phyloP scores from a whole-genome alignment of 2,113 vertebrate genomes.

The Melanerpes formicivorus region DNA sequence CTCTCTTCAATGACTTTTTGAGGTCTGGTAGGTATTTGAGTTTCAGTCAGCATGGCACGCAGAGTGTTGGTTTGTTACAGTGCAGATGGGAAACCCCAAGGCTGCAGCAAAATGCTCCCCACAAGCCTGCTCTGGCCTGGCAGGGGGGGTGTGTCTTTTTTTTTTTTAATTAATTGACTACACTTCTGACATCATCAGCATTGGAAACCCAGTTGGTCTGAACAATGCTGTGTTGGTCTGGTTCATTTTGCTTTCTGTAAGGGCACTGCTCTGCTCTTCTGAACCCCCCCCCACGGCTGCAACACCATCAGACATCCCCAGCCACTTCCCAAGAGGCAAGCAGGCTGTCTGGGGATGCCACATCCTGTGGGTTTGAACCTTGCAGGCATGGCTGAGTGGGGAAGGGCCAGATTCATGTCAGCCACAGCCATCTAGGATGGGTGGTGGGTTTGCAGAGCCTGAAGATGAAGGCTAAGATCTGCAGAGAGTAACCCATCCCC shows the following conservation, averaged over 20 bases:
- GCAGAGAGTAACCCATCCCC: neutral
- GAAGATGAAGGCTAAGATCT: neutral
- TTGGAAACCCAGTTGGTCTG: neutral
- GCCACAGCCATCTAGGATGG: rapidly evolving
- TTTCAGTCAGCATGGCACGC: neutral
- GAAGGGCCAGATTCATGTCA: neutral
- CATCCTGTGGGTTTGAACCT: rapidly evolving
- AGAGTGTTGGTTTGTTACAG: rapidly evolving
- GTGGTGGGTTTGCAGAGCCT: neutral
- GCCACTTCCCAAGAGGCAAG: neutral
- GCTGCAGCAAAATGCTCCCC: neutral
- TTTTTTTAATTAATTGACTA: too few species aligned
- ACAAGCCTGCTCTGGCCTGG: neutral
- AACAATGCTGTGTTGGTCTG: rapidly evolving
- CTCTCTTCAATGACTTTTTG: neutral
- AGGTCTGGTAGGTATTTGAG: neutral
- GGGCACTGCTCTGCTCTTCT: neutral
- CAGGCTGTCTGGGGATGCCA: neutral
- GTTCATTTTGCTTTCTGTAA: rapidly evolving
- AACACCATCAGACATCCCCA: too few species aligned
- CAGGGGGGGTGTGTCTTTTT: too few species aligned
- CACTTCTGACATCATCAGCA: too few species aligned
- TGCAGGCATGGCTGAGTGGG: rapidly evolving
- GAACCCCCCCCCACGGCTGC: neutral
- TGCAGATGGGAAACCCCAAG: neutral